A percentile compares a stretch with the other conserved stretches of the same genome.
Evolutionary conservation across 2,797 vertebrate genomes (phyloP).

Genomic region (Numenius phaeopus): DNA sequence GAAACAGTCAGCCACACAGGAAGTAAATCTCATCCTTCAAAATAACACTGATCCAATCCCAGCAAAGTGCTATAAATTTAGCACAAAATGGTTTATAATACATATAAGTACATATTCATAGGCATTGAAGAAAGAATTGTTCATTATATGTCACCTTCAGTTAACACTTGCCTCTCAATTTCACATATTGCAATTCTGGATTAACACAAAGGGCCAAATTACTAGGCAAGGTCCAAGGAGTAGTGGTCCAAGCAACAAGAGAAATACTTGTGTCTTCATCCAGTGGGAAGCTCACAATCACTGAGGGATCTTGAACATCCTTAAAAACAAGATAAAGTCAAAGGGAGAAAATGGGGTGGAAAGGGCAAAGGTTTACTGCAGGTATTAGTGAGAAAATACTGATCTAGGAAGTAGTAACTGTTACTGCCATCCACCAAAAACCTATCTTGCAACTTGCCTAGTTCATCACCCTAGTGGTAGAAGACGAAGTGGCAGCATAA

Average conservation of each 20-base stretch:
- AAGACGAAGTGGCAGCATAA: not conserved
- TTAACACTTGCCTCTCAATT: constrained; percentile 88
- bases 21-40: not conserved
- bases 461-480: not conserved
- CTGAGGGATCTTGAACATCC: constrained; percentile 97
- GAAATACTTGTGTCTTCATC: constrained; percentile 85
- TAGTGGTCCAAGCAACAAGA: constrained; percentile 97
- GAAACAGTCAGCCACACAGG: not conserved
- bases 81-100: not conserved
- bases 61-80: not conserved
- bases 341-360: not conserved
- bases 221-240: constrained; percentile 98
- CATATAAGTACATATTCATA: not conserved
- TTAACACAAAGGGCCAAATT: constrained; percentile 96
- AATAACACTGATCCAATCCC: not conserved
- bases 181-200: constrained; percentile 89
- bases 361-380: not conserved
- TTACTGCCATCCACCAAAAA: not conserved
- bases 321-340: constrained; percentile 64
- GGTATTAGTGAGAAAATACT: not conserved
- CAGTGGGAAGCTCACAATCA: constrained; percentile 93
- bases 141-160: not conserved
- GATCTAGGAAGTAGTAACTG: not conserved
- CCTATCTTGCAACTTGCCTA: not conserved
- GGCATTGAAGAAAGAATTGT: not conserved